phyloP scores from a whole-genome alignment of 2,113 vertebrate genomes.

The Pimephales promelas region DNA sequence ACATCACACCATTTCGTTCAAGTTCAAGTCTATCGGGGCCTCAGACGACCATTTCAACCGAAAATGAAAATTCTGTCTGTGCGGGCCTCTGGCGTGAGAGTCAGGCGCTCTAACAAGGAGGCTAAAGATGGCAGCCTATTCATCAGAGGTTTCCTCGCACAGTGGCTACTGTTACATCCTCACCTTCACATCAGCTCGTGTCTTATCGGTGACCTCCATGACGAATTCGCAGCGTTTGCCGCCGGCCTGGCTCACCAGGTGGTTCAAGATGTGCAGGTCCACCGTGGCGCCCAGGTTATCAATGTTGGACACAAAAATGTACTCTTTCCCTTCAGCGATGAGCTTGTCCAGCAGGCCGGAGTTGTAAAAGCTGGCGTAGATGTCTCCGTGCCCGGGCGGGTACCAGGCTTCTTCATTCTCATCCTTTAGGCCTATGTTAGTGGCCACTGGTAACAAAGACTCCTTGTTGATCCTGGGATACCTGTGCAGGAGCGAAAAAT shows the following conservation, averaged over 20 bases:
- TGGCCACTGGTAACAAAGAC: constrained; percentile 91
- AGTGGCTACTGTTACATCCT: too few species aligned
- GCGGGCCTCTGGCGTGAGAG: too few species aligned
- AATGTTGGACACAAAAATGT: constrained; percentile 98
- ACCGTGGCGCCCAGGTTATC: constrained; percentile 98
- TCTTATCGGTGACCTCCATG: constrained; percentile 99
- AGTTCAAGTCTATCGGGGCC: not conserved
- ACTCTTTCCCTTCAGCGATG: constrained; percentile 89
- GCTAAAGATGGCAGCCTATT: too few species aligned
- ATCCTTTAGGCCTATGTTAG: constrained; percentile 80
- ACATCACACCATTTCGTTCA: not conserved
- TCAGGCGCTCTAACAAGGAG: too few species aligned
- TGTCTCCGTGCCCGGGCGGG: constrained; percentile 94
- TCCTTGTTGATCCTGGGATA: constrained; percentile 97
- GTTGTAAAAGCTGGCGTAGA: constrained; percentile 93
- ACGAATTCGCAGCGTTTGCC: constrained; percentile 92
- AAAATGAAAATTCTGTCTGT: not conserved
- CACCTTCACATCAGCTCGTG: constrained; percentile 95
- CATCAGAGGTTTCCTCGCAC: too few species aligned
- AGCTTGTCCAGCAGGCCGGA: constrained; percentile 90
- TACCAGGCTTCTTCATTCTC: constrained; percentile 93
- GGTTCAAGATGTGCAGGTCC: constrained; percentile 94
- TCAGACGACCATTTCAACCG: not conserved
- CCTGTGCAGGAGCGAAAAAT: constrained; percentile 65
- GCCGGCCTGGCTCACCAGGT: constrained; percentile 90